Evolutionary conservation across 2,888 invertebrate genomes (phyloP), one percentile per base, ranked within the genome.

Genomic region (Lasius platythorax): DNA sequence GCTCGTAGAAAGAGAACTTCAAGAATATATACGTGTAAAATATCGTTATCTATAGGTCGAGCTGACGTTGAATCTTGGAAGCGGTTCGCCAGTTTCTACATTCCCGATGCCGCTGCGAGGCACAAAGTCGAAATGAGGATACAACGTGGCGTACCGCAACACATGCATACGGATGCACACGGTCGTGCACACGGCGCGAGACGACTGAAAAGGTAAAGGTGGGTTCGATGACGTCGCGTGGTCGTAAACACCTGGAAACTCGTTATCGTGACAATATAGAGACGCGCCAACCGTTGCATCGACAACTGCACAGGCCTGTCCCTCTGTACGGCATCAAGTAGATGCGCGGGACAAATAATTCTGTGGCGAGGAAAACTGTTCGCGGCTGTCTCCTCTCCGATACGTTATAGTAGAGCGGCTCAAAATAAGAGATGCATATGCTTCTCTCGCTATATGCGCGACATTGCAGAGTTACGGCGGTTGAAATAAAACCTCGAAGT

Each of bases 231-330:
- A 90, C 87, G 89, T 89, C 75, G 89, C 88, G 82, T 87, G 86
- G 84, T 87, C 88, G 87, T 88, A 90, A 89, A 90, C 87, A 90
- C 87, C 83, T 87, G 84, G 83, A n/a, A 79, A 89, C 83, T 88
- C 66, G 85, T 89, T 89, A 87, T 90, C 84, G 74, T 56, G 76
- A 64, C 74, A 78, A 73, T 87, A 82, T 53, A 78, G 82, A 72
- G 83, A 72, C 82, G 53, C 72, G 79, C 37, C 67, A 74, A 72
- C 28, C 64, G 82, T 83, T 73, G 84, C 83, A 88, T 78, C 82
- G 86, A 63, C 63, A 72, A 63, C 78, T 40, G 23, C 61, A 23
- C 56, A 37, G 28, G 46, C 56, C 78, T 58, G 73, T 46, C 30
- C 28, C 53, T 53, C 18, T 53, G n/a, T 53, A n/a, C 50, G 40